Base-by-base conservation (phyloP, 1,140 invertebrate species). In the Cotesia vestalis region DNA sequence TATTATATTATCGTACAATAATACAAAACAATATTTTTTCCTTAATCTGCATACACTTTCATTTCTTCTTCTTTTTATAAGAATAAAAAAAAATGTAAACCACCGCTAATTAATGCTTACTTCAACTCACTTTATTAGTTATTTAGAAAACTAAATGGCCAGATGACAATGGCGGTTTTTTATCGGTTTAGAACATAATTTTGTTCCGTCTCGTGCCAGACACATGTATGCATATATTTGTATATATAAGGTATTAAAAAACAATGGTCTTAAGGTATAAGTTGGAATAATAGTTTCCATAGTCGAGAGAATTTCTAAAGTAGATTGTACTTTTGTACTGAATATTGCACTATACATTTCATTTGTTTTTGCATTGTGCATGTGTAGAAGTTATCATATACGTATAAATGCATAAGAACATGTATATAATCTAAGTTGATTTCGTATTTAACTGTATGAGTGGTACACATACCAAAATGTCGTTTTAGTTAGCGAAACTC, bases 391-490 rank as follows among this genome's bases (percentile, higher is more conserved):
- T 1, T 27, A 27, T 27, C 3, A 2, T 27, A 27, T 27, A 27
- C 27, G 27, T 27, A 27, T 27, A 27, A 27, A 27, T 27, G 27
- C 27, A 27, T 27, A 27, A 17, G 17, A 17, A 17, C 17, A 17
- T 17, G 0, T 0, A 1, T 17, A 17, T 17, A 17, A 17, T 17
- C 17, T 17, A 17, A 27, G 27, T 27, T 27, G 27, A 27, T 27
- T 27, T 27, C 27, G 27, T 27, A 27, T 2, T 27, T 27, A 3
- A 27, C 27, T 27, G 3, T 2, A 27, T 27, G 27, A 27, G 27
- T 27, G 3, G 27, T 27, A 27, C 27, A 27, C 27, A n/a, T n/a
- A 27, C 66, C 20, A 67, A 67, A 67, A 57, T 67, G 66, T 55
- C 51, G 51, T 11, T 12, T 12, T 27, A 64, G 4, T 51, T 12